Conservation (phyloP, 2,113 vertebrate genomes). For the Muscicapa adusta region DNA sequence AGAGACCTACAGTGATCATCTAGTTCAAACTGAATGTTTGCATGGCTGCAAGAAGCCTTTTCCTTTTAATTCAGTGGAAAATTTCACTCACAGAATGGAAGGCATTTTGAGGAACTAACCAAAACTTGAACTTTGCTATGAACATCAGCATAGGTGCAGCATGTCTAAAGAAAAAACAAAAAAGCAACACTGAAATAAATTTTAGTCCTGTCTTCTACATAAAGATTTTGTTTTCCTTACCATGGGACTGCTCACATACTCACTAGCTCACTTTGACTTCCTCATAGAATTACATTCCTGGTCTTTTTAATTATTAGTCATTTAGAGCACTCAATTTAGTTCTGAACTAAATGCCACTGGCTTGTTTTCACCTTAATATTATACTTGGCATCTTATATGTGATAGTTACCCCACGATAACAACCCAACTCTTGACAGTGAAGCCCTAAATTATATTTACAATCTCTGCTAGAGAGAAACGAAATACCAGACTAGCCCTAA, state of each 20-base stretch:
- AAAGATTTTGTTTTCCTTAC: not conserved
- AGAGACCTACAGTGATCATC: not conserved
- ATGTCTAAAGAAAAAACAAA: not conserved
- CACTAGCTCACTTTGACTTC: not conserved
- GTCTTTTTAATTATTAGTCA: not conserved
- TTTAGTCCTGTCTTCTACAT: not conserved
- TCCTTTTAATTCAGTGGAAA: not conserved
- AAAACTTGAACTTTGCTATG: not conserved
- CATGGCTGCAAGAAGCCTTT: not conserved
- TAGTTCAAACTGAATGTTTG: not conserved
- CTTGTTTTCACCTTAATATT: not conserved
- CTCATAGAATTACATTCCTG: not conserved
- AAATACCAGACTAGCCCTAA: not conserved
- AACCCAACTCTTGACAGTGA: not conserved
- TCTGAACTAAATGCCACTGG: not conserved
- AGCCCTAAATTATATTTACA: not conserved
- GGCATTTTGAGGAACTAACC: not conserved
- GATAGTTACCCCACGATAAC: not conserved
- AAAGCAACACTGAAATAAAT: not conserved
- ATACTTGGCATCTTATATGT: not conserved
- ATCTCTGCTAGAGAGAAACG: not conserved
- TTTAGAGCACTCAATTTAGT: not conserved
- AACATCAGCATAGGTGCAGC: not conserved
- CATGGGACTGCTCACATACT: not conserved
- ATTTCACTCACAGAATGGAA: not conserved